phyloP scores from a whole-genome alignment of 1,140 invertebrate species.

The Littorina saxatilis region DNA sequence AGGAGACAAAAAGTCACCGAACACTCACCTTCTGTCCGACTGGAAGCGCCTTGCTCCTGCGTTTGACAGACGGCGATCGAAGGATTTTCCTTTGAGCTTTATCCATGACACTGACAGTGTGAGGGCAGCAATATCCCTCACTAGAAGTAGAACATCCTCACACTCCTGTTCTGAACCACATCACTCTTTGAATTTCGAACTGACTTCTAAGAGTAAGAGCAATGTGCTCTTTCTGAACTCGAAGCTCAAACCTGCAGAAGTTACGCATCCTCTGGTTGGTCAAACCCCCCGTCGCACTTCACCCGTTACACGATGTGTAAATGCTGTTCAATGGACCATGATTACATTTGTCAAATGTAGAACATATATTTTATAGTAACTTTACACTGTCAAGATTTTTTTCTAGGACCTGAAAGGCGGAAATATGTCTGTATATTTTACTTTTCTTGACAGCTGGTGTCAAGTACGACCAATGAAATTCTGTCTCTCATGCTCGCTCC shows the following conservation, averaged over 20 bases:
- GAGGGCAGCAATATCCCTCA: slow-evolving; percentile 20
- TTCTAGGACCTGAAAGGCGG: too few relatives aligned
- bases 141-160: slow-evolving; percentile 20
- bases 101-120: slow-evolving; percentile 32
- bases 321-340: not conserved
- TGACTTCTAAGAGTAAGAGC: slow-evolving; percentile 21
- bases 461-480: slow-evolving; percentile 9
- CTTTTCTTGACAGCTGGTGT: not conserved
- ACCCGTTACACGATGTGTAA: not conserved
- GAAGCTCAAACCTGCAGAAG: not conserved
- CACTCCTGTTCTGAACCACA: slow-evolving; percentile 9
- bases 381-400: not conserved
- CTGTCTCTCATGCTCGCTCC: not conserved
- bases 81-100: slow-evolving; percentile 64
- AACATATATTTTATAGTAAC: not conserved
- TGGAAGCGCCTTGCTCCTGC: slow-evolving; percentile 82
- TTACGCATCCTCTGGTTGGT: slow-evolving; percentile 9
- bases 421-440: not conserved
- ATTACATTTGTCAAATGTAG: not conserved
- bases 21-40: slow-evolving; percentile 85
- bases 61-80: slow-evolving; percentile 83
- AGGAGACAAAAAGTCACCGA: not conserved
- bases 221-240: slow-evolving; percentile 20
- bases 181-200: slow-evolving; percentile 38
- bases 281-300: not conserved